Evolutionary conservation across 2,797 vertebrate genomes (phyloP), one percentile per base, ranked within the genome.

Genomic region (Cirrhinus molitorella): DNA sequence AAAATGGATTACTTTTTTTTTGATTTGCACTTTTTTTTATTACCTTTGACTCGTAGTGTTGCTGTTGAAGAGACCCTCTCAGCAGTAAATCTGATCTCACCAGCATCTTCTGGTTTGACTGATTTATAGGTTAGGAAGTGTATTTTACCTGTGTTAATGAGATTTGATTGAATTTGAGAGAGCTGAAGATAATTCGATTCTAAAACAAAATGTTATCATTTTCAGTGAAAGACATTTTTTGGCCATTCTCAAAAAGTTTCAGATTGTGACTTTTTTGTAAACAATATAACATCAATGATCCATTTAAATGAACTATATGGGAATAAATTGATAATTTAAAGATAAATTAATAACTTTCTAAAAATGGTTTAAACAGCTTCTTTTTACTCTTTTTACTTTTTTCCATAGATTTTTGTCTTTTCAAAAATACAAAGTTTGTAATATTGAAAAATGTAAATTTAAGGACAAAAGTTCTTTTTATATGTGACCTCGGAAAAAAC

Each of bases 11-110:
- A 34, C 31, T 34, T 4, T 34, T 34, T 34, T 34, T 17, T 1
- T 1, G 2, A 43, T 17, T 31, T 10, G 47, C 4, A 73, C 12
- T 37, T 1, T 61, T 17, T 67, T 23, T 8, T 72, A 7, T 57
- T 45, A 99, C 98, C 98, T 95, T 94, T 96, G 0, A 99, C 96
- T 28, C 77, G 93, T 67, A 99, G 96, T 2, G 94, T 94, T 71
- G 98, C 97, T 73, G 89, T 92, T 16, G 97, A 97, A 80, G 97
- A 97, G 63, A 97, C 95, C 0, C 94, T 95, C 89, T 97, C 97
- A 2, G 97, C 97, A 2, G 96, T 96, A 81, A 99, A 97, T 88
- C 92, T 96, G 90, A 99, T 97, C 88, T 97, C 95, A 1, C 96
- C 97, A 0, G 96, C 96, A 74, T 99, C 96, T 84, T 96, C 94